Evolutionary conservation across 2,888 invertebrate species (phyloP).

Genomic region (Melieria omissa): DNA sequence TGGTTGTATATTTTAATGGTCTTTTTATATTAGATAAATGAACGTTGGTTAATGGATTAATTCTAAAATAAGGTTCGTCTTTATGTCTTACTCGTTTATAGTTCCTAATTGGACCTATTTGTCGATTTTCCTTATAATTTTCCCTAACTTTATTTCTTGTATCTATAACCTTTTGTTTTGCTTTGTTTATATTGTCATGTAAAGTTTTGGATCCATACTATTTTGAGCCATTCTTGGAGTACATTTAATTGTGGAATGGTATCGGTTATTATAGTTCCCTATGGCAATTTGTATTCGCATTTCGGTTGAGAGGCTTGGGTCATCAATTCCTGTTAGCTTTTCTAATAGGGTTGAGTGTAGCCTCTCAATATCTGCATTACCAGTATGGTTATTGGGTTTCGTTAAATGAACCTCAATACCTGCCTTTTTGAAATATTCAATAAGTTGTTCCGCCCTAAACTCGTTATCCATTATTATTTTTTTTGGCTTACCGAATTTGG

Average conservation of each 20-base stretch:
- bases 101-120: conserved; percentile 25
- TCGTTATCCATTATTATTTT: conserved; percentile 37
- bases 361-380: conserved; percentile 33
- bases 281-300: conserved; percentile 34
- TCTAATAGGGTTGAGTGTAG: conserved; percentile 32
- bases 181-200: conserved; percentile 15
- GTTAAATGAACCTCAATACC: conserved; percentile 32
- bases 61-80: conserved; percentile 31
- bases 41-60: conserved; percentile 27
- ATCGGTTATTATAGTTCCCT: conserved; percentile 38
- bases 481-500: conserved; percentile 38
- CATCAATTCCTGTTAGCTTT: too few species aligned
- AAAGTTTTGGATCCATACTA: conserved; percentile 7
- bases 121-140: conserved; percentile 13
- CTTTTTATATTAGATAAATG: conserved; percentile 38
- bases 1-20: conserved; percentile 33
- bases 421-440: conserved; percentile 24
- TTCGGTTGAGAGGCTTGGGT: conserved; percentile 21
- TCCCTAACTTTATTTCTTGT: conserved; percentile 7
- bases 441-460: conserved; percentile 32
- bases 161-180: conserved; percentile 3
- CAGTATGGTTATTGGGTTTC: conserved; percentile 31
- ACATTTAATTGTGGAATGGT: conserved; percentile 35
- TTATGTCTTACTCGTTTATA: conserved; percentile 34
- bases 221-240: conserved; percentile 32